Evolutionary conservation across 2,888 invertebrate genomes (phyloP), one percentile per base, ranked within the genome.

Genomic region (Calameuta idolon): DNA sequence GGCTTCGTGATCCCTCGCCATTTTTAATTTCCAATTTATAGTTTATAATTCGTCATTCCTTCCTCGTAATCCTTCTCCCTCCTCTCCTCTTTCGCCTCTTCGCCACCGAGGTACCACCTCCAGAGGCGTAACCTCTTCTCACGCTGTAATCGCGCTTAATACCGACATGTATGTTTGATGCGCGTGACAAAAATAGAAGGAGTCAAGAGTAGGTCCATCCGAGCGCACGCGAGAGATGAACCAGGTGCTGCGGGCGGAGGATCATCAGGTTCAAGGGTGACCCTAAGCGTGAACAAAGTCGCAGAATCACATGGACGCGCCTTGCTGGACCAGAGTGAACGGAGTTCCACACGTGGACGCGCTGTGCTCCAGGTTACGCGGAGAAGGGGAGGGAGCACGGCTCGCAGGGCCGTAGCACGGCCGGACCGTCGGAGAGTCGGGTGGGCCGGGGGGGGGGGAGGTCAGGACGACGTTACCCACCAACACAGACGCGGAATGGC

Each of bases 401-500:
- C 4, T 12, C 71, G 55, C 55, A 55, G 55, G 55, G 71, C 55
- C 23, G 55, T 55, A 55, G 55, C 23, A 55, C 71, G 71, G 71
- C 12, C 12, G 71, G 31, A 71, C 71, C 71, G 31, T 55, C 55
- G 0, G 71, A 5, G 30, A 12, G 71, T 30, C 71, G 71, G 71
- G 31, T 34, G 34, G 71, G 12, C 5, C 71, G 69, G 69, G 79
- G 76, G 74, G 76, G 75, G 77, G 77, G 73, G 76, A 74, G 76
- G 80, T 80, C 68, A 37, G 31, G 78, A 81, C 81, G 55, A 55
- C 55, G 82, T 84, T 85, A 82, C 84, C 80, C 79, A 84, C 85
- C 85, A 87, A 87, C 89, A 86, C 86, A 89, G 87, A 87, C 86
- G 85, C 83, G 87, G 86, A 89, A 89, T 88, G 88, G 88, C 85